A percentile compares a stretch with the other conserved stretches of the same genome.
Evolutionary conservation across 2,113 vertebrate genomes (phyloP).

Genomic region (Podarcis muralis): DNA sequence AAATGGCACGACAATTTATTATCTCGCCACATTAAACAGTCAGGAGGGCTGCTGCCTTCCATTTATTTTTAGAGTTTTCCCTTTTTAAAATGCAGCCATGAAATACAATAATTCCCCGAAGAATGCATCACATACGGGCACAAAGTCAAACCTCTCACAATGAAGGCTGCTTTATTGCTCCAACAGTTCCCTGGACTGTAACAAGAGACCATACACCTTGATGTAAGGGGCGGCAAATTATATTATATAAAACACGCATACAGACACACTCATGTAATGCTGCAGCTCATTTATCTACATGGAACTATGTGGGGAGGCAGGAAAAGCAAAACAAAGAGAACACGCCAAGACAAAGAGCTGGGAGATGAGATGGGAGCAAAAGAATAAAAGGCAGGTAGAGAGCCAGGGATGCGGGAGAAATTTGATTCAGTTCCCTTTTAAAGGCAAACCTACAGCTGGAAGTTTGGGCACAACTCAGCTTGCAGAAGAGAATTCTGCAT

Average conservation of each 20-base stretch:
- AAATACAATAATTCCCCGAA: not conserved
- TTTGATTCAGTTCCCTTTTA: too few relatives aligned
- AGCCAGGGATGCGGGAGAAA: too few relatives aligned
- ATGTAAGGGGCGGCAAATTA: not conserved
- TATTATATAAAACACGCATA: not conserved
- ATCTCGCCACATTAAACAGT: not conserved
- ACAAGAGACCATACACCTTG: not conserved
- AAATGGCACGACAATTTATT: not conserved
- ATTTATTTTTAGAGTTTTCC: not conserved
- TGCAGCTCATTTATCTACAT: not conserved
- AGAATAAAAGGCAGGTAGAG: not conserved
- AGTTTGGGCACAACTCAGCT: too few relatives aligned
- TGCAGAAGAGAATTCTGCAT: too few relatives aligned
- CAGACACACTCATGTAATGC: not conserved
- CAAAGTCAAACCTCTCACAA: conserved; percentile 3
- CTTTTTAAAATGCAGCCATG: conserved; percentile 32
- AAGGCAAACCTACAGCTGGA: too few relatives aligned
- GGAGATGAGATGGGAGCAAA: not conserved
- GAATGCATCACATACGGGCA: not conserved
- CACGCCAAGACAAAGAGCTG: not conserved
- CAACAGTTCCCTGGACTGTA: not conserved
- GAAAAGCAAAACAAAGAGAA: not conserved
- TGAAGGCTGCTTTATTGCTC: not conserved
- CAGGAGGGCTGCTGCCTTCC: not conserved
- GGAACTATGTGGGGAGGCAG: not conserved